phyloP scores from a whole-genome alignment of 2,797 vertebrate genomes.

The Pantherophis vulpinus region DNA sequence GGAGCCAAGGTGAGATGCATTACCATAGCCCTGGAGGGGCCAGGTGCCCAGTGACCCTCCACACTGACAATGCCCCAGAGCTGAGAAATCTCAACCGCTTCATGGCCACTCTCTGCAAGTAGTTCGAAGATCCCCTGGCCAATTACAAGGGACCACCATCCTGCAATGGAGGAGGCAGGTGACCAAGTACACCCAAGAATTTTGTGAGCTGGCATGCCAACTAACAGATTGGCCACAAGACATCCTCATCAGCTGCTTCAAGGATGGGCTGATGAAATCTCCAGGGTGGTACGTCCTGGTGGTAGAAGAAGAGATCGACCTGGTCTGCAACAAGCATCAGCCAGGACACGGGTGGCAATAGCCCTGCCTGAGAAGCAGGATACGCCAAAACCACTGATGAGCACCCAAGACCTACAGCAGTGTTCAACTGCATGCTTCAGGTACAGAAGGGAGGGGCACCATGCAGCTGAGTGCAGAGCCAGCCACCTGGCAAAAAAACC shows the following conservation, averaged over 20 bases:
- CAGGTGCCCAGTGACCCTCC: no score
- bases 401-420: no score
- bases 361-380: no score
- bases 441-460: no score
- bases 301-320: neutral
- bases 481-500: no score
- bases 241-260: neutral
- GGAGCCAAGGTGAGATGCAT: neutral
- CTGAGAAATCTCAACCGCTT: neutral
- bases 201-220: neutral
- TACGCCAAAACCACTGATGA: no score
- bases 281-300: neutral
- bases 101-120: neutral
- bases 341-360: no score
- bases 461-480: no score
- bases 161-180: neutral
- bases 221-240: neutral
- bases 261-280: neutral
- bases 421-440: no score
- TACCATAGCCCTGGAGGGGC: no score
- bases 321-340: no score
- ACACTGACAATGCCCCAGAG: no score
- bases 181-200: neutral
- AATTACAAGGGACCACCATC: neutral
- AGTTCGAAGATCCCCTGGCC: neutral